These are phyloP conservation scores for Colistium nudipinnis DNA, from an alignment of 2,113 vertebrate genomes.

Conservation along the genomic window DNA sequence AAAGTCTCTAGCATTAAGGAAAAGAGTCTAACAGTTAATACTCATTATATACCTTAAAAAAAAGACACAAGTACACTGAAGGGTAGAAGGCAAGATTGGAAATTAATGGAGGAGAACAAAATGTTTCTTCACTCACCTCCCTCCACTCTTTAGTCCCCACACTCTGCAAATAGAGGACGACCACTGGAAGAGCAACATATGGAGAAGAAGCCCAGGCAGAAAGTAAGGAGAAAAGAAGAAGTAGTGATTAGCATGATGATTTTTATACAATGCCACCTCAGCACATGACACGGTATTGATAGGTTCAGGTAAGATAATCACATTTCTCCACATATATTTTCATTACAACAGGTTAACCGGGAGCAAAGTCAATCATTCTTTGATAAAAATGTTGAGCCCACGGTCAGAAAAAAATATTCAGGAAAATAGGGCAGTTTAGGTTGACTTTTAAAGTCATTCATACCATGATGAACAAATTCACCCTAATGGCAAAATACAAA, in stretches of 20 bases:
- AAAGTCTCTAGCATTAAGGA: neutral
- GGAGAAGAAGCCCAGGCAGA: slow-evolving; percentile 18
- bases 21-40: neutral
- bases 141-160: slow-evolving; percentile 89
- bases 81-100: neutral
- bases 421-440: neutral
- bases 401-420: neutral
- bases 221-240: slow-evolving; percentile 11
- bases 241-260: neutral
- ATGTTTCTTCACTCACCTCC: slow-evolving; percentile 82
- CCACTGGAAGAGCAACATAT: slow-evolving; percentile 77
- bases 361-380: slow-evolving; percentile 24
- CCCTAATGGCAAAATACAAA: neutral
- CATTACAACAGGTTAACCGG: slow-evolving; percentile 10
- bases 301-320: slow-evolving; percentile 27
- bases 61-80: neutral
- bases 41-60: neutral
- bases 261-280: slow-evolving; percentile 10
- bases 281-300: slow-evolving; percentile 27
- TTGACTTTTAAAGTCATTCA: neutral
- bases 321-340: slow-evolving; percentile 20
- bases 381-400: neutral
- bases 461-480: neutral
- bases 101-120: slow-evolving; percentile 1
- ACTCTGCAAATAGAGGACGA: slow-evolving; percentile 85